These are phyloP conservation scores for Setophaga petechia DNA, from an alignment of 2,113 vertebrate species.

Conservation along the genomic window DNA sequence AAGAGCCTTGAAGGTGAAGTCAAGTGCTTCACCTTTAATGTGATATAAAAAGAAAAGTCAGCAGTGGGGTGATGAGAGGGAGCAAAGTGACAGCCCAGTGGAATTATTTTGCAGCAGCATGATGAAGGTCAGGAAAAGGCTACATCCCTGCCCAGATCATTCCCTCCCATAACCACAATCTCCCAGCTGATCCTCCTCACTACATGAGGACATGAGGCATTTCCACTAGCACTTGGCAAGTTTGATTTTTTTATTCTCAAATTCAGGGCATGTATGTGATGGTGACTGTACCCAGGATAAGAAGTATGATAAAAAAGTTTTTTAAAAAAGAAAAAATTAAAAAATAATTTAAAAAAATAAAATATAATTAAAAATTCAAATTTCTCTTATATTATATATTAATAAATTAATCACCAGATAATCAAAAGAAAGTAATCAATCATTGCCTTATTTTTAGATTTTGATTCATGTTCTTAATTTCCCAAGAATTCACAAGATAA, in stretches of 20 bases:
- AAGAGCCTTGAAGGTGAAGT: conserved; percentile 30
- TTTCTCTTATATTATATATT: background rate
- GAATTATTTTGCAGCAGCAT: background rate
- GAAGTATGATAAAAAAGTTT: background rate
- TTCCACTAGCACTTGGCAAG: background rate
- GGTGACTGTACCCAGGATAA: background rate
- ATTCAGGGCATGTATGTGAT: background rate
- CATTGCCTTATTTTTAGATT: background rate
- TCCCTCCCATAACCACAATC: background rate
- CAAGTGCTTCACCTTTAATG: conserved; percentile 12
- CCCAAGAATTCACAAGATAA: background rate
- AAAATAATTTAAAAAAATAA: background rate
- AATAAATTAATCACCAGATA: background rate
- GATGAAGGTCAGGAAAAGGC: background rate
- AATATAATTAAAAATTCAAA: fast-evolving
- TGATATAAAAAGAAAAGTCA: background rate
- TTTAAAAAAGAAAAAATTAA: too few species aligned
- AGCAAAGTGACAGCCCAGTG: background rate
- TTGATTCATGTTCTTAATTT: background rate
- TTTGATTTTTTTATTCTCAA: background rate
- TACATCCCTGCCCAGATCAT: background rate
- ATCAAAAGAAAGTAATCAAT: background rate
- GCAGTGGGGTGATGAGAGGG: background rate
- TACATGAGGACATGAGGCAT: background rate
- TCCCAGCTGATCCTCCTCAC: background rate